phyloP scores from a whole-genome alignment of 2,797 vertebrate genomes.

The Sibirionetta formosa region DNA sequence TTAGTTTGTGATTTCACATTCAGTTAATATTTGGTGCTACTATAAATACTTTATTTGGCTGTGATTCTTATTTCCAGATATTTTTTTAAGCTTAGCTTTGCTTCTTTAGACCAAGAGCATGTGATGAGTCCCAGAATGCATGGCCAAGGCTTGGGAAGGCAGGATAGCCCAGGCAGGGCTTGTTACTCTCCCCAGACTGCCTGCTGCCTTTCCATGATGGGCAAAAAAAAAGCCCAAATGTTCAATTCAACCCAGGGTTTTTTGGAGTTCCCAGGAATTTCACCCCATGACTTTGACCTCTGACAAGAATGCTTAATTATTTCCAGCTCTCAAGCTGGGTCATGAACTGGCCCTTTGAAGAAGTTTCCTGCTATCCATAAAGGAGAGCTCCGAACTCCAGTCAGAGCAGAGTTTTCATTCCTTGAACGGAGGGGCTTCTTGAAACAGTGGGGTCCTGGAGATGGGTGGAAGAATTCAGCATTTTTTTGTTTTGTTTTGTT shows the following conservation, averaged over 20 bases:
- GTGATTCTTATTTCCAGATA: neutral
- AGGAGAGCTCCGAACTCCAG: constrained; percentile 3
- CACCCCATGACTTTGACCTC: constrained; percentile 73
- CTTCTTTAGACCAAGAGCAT: neutral
- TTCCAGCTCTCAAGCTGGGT: constrained; percentile 68
- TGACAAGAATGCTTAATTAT: constrained; percentile 75
- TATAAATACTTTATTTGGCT: constrained; percentile 51
- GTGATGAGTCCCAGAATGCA: neutral
- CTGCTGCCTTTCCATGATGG: neutral
- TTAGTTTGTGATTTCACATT: neutral
- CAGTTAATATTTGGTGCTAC: constrained; percentile 14
- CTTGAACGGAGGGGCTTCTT: constrained; percentile 26
- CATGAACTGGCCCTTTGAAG: constrained; percentile 41
- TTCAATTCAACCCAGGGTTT: neutral
- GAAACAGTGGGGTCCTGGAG: neutral
- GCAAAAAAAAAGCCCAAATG: neutral
- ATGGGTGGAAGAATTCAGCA: constrained; percentile 45
- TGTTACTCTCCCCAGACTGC: neutral
- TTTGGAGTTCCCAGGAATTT: constrained; percentile 70
- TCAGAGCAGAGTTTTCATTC: constrained; percentile 47
- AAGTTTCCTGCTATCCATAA: constrained; percentile 54
- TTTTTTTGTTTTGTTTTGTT: neutral
- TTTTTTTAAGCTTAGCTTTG: neutral
- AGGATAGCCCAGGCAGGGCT: neutral
- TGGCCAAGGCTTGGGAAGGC: neutral